Evolutionary conservation across 2,888 invertebrate species (phyloP).

Genomic region (Epinotia brunnichana): DNA sequence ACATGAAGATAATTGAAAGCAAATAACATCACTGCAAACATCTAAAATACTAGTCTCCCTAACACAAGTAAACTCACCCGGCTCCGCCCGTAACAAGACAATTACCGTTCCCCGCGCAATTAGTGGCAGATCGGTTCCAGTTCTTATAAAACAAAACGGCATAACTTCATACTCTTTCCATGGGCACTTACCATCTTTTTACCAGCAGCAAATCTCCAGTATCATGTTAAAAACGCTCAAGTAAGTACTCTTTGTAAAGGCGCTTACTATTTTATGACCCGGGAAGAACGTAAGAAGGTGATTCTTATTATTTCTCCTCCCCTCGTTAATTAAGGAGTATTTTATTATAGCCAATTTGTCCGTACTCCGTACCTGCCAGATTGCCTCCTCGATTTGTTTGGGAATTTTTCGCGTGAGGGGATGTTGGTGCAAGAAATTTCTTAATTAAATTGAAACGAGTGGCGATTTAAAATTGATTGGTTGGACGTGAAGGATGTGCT

Average conservation of each 20-base stretch:
- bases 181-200: not conserved
- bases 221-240: not conserved
- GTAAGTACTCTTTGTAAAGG: not conserved
- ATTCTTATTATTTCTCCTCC: slow-evolving; percentile 44
- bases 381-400: slow-evolving; percentile 43
- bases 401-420: slow-evolving; percentile 41
- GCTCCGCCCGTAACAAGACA: slow-evolving; percentile 38
- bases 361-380: slow-evolving; percentile 42
- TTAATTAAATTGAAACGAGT: slow-evolving; percentile 43
- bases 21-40: slow-evolving; percentile 6
- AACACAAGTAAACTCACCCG: slow-evolving; percentile 28
- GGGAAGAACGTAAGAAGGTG: slow-evolving; percentile 36
- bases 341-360: slow-evolving; percentile 44
- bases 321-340: slow-evolving; percentile 44
- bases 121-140: slow-evolving; percentile 43
- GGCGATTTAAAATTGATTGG: slow-evolving; percentile 44
- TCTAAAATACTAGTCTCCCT: slow-evolving; percentile 10
- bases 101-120: slow-evolving; percentile 42
- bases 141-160: slow-evolving; percentile 9
- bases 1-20: not conserved
- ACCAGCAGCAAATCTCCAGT: not conserved
- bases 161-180: not conserved
- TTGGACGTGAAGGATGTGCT: slow-evolving; percentile 23
- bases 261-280: not conserved
- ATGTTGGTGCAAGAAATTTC: slow-evolving; percentile 42